Conservation (phyloP, 2,888 invertebrate species). For the Lobophora halterata region DNA sequence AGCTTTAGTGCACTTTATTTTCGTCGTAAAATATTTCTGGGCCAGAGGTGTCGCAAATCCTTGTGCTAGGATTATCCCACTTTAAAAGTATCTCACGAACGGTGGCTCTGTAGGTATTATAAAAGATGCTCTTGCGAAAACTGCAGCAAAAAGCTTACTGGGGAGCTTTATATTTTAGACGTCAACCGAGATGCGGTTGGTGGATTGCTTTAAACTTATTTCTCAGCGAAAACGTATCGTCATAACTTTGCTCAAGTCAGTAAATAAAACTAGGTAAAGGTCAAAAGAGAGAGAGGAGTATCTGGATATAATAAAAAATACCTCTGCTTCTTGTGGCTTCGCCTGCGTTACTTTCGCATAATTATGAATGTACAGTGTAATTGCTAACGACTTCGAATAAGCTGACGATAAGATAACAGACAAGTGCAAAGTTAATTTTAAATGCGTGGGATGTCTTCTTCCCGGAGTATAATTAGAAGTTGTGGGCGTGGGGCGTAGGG, state of each 20-base stretch:
- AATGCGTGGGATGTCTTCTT: too few species aligned
- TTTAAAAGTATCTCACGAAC: conserved; percentile 15
- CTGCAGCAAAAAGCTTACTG: conserved; percentile 18
- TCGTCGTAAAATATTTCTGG: conserved; percentile 8
- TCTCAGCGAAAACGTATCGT: background rate
- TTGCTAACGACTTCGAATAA: too few species aligned
- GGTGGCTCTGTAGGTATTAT: conserved; percentile 11
- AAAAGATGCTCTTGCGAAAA: conserved; percentile 16
- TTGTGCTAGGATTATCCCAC: conserved; percentile 14
- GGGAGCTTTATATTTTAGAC: conserved; percentile 13
- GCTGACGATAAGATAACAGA: too few species aligned
- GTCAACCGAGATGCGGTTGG: conserved; percentile 9
- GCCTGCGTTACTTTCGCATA: too few species aligned
- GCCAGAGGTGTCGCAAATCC: conserved; percentile 7
- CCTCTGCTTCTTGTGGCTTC: too few species aligned
- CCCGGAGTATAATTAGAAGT: too few species aligned
- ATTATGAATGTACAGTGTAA: too few species aligned
- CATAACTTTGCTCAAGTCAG: background rate
- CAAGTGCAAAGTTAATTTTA: too few species aligned
- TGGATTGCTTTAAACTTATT: background rate
- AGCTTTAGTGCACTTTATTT: too few species aligned
- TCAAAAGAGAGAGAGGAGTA: too few species aligned
- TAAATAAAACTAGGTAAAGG: background rate
- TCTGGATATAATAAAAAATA: too few species aligned
- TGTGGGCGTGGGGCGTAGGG: too few species aligned